Percentiles rank a stretch among this genome's conserved stretches.
Evolutionary conservation across 1,140 invertebrate genomes (phyloP).

Genomic region (Drosophila baimaii): DNA sequence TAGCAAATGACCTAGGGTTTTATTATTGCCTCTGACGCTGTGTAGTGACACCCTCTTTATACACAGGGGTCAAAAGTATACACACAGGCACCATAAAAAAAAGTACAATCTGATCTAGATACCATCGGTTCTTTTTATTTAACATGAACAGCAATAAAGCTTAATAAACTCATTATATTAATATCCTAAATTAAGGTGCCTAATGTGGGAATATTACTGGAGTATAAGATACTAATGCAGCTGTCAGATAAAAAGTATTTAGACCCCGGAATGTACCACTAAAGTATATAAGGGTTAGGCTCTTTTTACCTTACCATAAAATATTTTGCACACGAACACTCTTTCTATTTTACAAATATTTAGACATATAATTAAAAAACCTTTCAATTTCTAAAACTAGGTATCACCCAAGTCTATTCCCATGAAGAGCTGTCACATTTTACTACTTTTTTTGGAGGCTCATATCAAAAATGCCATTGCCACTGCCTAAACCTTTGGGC

Average conservation of each 20-base stretch:
- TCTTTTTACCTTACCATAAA: too few relatives aligned
- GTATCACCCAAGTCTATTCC: not conserved
- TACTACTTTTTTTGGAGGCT: slow-evolving; percentile 22
- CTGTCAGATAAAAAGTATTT: not conserved
- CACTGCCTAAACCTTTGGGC: slow-evolving; percentile 60
- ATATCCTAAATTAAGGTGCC: not conserved
- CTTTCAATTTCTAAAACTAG: not conserved
- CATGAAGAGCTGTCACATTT: not conserved
- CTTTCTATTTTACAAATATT: too few relatives aligned
- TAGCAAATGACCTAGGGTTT: slow-evolving; percentile 66
- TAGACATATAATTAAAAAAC: not conserved
- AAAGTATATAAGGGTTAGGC: too few relatives aligned
- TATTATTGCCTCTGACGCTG: slow-evolving; percentile 31
- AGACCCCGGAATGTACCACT: fast-evolving
- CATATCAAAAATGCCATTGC: slow-evolving; percentile 66
- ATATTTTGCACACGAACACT: too few relatives aligned
- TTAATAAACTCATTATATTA: not conserved
- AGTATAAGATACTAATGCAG: not conserved
- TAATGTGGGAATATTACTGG: not conserved
- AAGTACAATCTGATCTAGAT: slow-evolving; percentile 17
- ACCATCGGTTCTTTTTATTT: slow-evolving; percentile 6
- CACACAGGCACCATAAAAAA: slow-evolving; percentile 14
- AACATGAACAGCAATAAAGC: slow-evolving; percentile 9
- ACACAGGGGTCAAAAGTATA: slow-evolving; percentile 6
- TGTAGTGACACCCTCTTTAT: slow-evolving; percentile 27